These are phyloP conservation scores for Strigamia crassipes DNA, from an alignment of 2,888 invertebrate species.

Conservation along the genomic window DNA sequence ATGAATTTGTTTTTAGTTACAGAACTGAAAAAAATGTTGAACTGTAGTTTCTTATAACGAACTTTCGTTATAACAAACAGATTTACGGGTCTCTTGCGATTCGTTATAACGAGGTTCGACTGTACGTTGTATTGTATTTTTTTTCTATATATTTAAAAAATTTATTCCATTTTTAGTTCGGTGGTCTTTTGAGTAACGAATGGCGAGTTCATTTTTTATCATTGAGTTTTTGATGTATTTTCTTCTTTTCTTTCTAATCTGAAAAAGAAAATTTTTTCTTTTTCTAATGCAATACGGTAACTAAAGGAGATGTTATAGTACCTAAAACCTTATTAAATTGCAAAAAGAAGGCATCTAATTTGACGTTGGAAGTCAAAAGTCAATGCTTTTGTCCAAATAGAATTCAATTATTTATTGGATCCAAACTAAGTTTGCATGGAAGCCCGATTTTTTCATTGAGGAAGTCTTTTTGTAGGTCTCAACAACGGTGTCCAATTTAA, in stretches of 20 bases:
- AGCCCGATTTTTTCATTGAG: background rate
- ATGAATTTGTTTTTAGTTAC: too few species aligned
- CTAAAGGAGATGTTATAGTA: background rate
- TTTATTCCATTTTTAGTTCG: too few species aligned
- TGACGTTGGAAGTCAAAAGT: background rate
- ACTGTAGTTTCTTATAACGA: too few species aligned
- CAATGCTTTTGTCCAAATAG: conserved; percentile 3
- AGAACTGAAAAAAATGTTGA: too few species aligned
- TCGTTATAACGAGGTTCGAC: too few species aligned
- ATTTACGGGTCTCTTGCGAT: too few species aligned
- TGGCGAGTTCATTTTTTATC: too few species aligned
- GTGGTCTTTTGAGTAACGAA: too few species aligned
- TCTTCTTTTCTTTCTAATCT: background rate
- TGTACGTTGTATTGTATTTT: too few species aligned
- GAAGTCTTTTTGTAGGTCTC: background rate
- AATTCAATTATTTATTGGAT: background rate
- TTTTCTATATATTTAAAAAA: too few species aligned
- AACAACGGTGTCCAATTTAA: conserved; percentile 7
- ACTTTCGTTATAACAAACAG: too few species aligned
- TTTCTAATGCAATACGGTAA: background rate
- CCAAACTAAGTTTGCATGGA: background rate
- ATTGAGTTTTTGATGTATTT: too few species aligned
- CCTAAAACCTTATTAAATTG: background rate
- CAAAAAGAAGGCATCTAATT: background rate
- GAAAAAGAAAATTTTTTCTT: background rate